Conservation (phyloP, 2,888 invertebrate species). For the Apotomis capreana region DNA sequence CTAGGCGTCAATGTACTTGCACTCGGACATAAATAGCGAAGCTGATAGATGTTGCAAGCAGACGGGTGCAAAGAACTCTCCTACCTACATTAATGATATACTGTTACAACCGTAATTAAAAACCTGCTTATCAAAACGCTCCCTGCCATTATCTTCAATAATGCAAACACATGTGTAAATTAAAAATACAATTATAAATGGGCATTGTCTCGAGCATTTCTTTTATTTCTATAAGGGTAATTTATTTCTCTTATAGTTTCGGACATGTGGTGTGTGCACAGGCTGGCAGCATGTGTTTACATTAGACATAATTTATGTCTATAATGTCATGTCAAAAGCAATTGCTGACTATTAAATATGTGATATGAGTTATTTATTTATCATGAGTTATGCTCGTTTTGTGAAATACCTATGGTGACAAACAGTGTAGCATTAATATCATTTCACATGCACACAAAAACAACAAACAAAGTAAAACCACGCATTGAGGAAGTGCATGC, state of each 20-base stretch:
- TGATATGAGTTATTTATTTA: background rate
- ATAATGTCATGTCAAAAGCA: constrained; percentile 31
- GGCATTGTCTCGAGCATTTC: constrained; percentile 24
- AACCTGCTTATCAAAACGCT: constrained; percentile 17
- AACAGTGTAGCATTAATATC: constrained; percentile 32
- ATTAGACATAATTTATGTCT: constrained; percentile 33
- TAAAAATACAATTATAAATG: constrained; percentile 18
- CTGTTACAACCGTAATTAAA: constrained; percentile 28
- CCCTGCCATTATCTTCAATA: constrained; percentile 19
- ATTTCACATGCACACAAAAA: constrained; percentile 33
- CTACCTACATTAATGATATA: constrained; percentile 30
- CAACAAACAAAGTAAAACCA: constrained; percentile 44
- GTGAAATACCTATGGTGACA: constrained; percentile 26
- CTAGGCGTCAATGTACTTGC: constrained; percentile 55
- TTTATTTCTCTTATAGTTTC: constrained; percentile 23
- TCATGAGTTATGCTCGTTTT: constrained; percentile 30
- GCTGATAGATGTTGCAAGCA: constrained; percentile 60
- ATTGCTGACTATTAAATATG: constrained; percentile 26
- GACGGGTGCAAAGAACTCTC: constrained; percentile 65
- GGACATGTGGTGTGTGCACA: constrained; percentile 31
- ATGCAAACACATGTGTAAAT: constrained; percentile 35
- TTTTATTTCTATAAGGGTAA: constrained; percentile 27
- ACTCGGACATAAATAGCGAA: constrained; percentile 68
- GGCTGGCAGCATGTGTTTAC: constrained; percentile 36
- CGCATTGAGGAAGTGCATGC: constrained; percentile 50